These are phyloP conservation scores for Pagetopsis macropterus DNA, from an alignment of 2,797 vertebrate genomes.

Conservation along the genomic window DNA sequence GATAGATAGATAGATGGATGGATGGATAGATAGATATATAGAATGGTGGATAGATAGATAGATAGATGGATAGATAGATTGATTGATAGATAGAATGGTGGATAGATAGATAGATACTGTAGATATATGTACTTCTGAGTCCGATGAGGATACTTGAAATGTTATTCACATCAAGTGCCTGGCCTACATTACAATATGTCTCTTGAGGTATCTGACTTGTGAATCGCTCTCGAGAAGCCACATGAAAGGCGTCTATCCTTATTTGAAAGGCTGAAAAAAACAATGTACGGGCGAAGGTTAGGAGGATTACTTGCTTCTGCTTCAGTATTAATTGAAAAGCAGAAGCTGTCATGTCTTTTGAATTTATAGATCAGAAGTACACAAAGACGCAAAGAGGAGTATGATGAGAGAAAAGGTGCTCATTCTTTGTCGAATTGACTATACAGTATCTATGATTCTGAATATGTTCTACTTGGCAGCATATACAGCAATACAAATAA, in stretches of 20 bases:
- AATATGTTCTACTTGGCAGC: not conserved
- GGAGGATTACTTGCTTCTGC: not conserved
- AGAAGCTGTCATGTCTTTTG: not conserved
- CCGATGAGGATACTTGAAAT: constrained; percentile 22
- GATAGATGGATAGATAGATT: not conserved
- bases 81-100: not conserved
- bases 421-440: not conserved
- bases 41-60: not conserved
- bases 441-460: not conserved
- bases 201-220: constrained; percentile 45
- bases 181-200: constrained; percentile 41
- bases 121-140: not conserved
- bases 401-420: not conserved
- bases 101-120: not conserved
- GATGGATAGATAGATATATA: too few species aligned
- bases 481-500: not conserved
- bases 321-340: not conserved
- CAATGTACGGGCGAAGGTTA: constrained; percentile 16
- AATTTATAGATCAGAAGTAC: not conserved
- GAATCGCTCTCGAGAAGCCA: constrained; percentile 36
- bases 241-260: not conserved
- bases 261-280: constrained; percentile 16
- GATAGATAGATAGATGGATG: too few species aligned
- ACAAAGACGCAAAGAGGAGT: not conserved
- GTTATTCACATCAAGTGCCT: constrained; percentile 30